Base-by-base conservation (phyloP, 2,888 invertebrate species). In the Aphidoletes aphidimyza region DNA sequence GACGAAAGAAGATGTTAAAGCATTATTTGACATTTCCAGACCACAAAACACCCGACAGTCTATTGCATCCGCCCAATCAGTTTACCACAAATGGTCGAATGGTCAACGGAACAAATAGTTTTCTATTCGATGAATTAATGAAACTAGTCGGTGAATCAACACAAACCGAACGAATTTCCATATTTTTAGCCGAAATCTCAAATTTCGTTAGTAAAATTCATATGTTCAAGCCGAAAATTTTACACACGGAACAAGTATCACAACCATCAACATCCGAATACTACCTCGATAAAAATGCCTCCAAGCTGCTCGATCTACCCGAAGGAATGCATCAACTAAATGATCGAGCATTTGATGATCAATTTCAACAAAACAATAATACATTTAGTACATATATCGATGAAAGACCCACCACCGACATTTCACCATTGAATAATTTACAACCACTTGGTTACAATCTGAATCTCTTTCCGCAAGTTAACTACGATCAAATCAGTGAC, bases 401-500 rank as follows among this genome's bases (percentile, higher is more conserved):
- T n/a, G 26, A 37, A 45, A 49, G 36, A 59, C 54, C 54, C 54
- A 17, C 14, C 42, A 42, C 6, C 42, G 36, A n/a, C 19, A 78
- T 78, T 34, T 78, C 78, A 78, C 26, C 69, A 26, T 6, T 69
- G 6, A 69, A 26, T 11, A 78, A 78, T 78, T 78, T 78, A n/a
- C 78, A 78, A 78, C 36, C 2, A 9, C 37, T 81, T 5, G 37
- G 81, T 19, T 81, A 81, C n/a, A 81, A 81, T 81, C 37, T 81
- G 37, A 81, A 81, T 81, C n/a, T 81, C 2, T 37, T 37, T 0
- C 86, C 87, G 0, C 37, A 81, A 81, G 26, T 87, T 22, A 87
- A 89, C 84, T 89, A 90, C 42, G 90, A 90, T 85, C 89, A 90
- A 86, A 89, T 87, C 42, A 90, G 88, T 85, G 90, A 90, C 85